Base-by-base conservation (phyloP, 2,113 vertebrate species). In the Aplodontia rufa region DNA sequence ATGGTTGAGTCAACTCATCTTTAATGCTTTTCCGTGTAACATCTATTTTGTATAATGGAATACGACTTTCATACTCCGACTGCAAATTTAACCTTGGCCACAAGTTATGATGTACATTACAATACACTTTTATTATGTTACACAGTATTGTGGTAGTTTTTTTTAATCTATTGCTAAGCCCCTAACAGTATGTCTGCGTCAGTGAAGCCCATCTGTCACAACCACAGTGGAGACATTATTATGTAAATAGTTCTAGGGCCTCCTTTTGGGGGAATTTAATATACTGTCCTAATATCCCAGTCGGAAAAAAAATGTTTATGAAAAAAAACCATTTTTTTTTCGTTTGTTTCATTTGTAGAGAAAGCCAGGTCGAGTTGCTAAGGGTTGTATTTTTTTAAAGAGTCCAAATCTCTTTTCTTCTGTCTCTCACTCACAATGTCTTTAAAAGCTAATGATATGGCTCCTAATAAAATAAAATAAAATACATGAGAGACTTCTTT, bases 121-220 rank as follows among this genome's bases (percentile, higher is more conserved):
- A 98, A 98, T 98, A 98, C 96, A 98, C 97, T 98, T 98, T 98
- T 98, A 98, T 99, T 99, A 98, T 98, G 98, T 98, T 98, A 98
- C 98, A 98, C 97, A 98, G 98, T 98, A 98, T 97, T 98, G 98
- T 98, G 98, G 98, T 98, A 97, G 96, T 90, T 98, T 98, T 98
- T 98, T 99, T 98, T 98, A 98, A 99, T 99, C 98, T 98, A 98
- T 98, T 97, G 98, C 98, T 98, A 98, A 98, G 95, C 98, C 98
- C 96, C 97, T 98, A 98, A 98, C 98, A 97, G 98, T 98, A 98
- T 98, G 98, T 99, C 98, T 98, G 97, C 94, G 97, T 98, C 98
- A 80, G 98, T 98, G 98, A 99, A 98, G 98, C 98, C 98, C 98
- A 98, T 99, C 98, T 98, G 98, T 99, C 98, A 99, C 98, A 98